Conservation (phyloP, 2,113 vertebrate species). For the Xiphophorus maculatus region DNA sequence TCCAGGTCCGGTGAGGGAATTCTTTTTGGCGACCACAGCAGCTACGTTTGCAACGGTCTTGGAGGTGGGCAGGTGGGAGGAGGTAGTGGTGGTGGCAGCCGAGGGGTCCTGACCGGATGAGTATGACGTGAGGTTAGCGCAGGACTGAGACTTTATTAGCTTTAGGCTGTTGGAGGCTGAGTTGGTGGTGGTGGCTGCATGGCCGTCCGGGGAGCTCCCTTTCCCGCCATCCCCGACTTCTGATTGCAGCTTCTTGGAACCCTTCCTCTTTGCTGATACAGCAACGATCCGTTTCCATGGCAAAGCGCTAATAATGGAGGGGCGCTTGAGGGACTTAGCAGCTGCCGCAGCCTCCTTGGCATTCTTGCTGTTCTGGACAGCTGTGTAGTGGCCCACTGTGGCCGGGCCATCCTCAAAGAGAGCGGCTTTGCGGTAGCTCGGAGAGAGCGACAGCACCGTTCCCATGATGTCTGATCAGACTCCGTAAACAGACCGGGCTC, state of each 20-base stretch:
- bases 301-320: conserved; percentile 88
- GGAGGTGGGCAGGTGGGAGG: conserved; percentile 77
- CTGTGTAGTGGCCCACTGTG: conserved; percentile 88
- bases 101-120: conserved; percentile 79
- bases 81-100: conserved; percentile 68
- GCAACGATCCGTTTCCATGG: conserved; percentile 94
- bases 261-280: conserved; percentile 89
- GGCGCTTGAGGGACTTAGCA: conserved; percentile 85
- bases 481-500: neutral
- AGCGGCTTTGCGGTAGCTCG: conserved; percentile 90
- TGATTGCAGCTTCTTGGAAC: conserved; percentile 87
- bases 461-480: conserved; percentile 82
- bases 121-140: conserved; percentile 87
- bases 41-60: conserved; percentile 82
- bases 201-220: conserved; percentile 79
- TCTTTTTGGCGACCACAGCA: conserved; percentile 78
- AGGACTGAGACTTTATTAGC: conserved; percentile 92
- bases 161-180: conserved; percentile 87
- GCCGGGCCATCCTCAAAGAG: conserved; percentile 89
- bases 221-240: conserved; percentile 77
- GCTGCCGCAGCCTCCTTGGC: conserved; percentile 81
- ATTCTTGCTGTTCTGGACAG: conserved; percentile 91
- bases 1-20: conserved; percentile 70
- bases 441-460: conserved; percentile 90
- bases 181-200: conserved; percentile 33